Evolutionary conservation across 2,113 vertebrate species (phyloP), one percentile per base, ranked within the genome.

Genomic region (Rhea pennata): DNA sequence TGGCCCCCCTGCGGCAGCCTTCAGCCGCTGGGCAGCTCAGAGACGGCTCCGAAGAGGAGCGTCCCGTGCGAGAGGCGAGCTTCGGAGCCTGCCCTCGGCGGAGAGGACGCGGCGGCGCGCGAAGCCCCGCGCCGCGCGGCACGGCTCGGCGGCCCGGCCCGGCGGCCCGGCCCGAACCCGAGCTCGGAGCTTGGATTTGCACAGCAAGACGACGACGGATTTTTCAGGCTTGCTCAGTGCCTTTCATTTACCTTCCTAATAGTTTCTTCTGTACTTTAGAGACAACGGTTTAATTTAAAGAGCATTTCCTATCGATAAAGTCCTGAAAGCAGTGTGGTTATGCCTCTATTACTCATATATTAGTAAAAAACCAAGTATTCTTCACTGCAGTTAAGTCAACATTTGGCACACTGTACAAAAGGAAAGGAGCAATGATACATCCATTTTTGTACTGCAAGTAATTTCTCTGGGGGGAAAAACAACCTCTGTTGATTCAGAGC

Each of bases 31-130:
- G 81, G 82, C 46, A 40, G 5, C 88, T 50, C 67, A 5, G 61
- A 23, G 12, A 3, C 51, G 5, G 56, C 44, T 67, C 73, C 73
- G 11, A 7, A 29, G 26, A 27, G 29, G 67, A 7, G 1, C 15
- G 10, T 3, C 24, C 15, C 85, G 44, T 7, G 1, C 0, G 3
- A 46, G 44, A 42, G 29, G 0, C 23, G 76, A 40, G 36, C 40
- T 82, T 51, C 23, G 6, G 42, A 69, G 6, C 5, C 54, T 61
- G 10, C 12, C 36, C 19, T 21, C 66, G 31, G 58, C 31, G 1
- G 21, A 24, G 48, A 29, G 64, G 51, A 22, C 64, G 46, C 6
- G 0, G 31, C 3, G 2, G 20, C 11, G 54, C 7, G 4, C 1
- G 9, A 40, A 44, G 26, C 2, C 16, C 1, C 6, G 15, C 1